Evolutionary conservation across 2,888 invertebrate genomes (phyloP), one percentile per base, ranked within the genome.

Genomic region (Electrophaes corylata): DNA sequence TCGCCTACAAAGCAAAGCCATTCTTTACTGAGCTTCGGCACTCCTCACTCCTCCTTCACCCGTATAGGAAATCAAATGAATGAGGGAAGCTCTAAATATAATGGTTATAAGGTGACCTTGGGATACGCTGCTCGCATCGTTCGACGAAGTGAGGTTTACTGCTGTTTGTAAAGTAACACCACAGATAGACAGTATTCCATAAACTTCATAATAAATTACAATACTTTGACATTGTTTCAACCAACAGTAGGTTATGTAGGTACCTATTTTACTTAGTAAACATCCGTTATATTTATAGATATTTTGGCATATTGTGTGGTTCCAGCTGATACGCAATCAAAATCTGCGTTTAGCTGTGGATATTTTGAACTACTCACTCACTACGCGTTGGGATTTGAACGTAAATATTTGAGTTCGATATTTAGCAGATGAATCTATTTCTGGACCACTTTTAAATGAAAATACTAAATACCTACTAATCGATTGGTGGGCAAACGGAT

Each of bases 1-100:
- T 77, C 78, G 62, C 65, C 63, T 52, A 62, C 65, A 48, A 58
- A 55, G 50, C 54, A 54, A 56, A 66, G 50, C 63, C 60, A 64
- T 57, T 60, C 0, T 62, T 50, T 55, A 40, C 44, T 41, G 64
- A 64, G 43, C 67, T 51, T 57, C 55, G 45, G 35, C 26, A 56
- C 52, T 65, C 51, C 51, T 59, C 53, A 18, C 58, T 59, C 47
- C 14, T 39, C 33, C 4, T 35, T 44, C 39, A 12, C 29, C 26
- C 31, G 40, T 35, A 53, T 51, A 45, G 52, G 56, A 46, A 45
- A 62, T 57, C 39, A 49, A 55, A 53, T 62, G 43, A 62, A 43
- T 54, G 39, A 58, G 50, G 37, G 53, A 56, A 62, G 65, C 51
- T 65, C 57, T 56, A 58, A 46, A 49, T 40, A 56, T 14, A 56